Base-by-base conservation (phyloP, 2,113 vertebrate species). In the Etheostoma spectabile region DNA sequence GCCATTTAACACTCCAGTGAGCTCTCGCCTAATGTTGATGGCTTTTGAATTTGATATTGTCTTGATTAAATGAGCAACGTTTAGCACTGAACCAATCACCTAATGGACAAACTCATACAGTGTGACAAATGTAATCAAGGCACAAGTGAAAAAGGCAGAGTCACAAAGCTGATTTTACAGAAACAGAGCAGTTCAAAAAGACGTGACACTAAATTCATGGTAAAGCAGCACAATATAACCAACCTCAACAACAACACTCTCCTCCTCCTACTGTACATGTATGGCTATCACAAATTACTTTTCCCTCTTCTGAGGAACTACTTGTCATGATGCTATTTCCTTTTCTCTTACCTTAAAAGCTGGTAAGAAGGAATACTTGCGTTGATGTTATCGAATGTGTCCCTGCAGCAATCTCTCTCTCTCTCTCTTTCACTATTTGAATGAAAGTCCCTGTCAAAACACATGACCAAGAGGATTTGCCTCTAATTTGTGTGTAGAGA, bases 401-500 rank as follows among this genome's bases (percentile, higher is more conserved):
- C 78, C 63, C 72, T 65, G 74, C 63, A 77, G 81, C 86, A 88
- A 83, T 88, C 68, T 86, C 70, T 53, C 74, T 80, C 71, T 84
- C 64, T 74, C 71, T 84, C 64, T 91, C 72, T 79, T 22, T 73
- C 66, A 76, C 80, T 87, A 93, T 93, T 94, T 94, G 93, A 93
- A 90, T 88, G 89, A 79, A 74, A 82, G 81, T 85, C 83, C 83
- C 91, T 93, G 84, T 85, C 86, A 87, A 91, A 93, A 89, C 93
- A 93, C 88, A 90, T 91, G 93, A 94, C 93, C 89, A 24, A 85
- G 83, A 81, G 80, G 76, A 92, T 95, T 96, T 96, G 94, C 93
- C 77, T 96, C 91, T 94, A 84, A 95, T 96, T 96, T 95, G 95
- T 93, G 89, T 96, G 87, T 92, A 83, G 83, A 79, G 80, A 91